Percentiles rank a stretch among this genome's conserved stretches.
phyloP scores from a whole-genome alignment of 2,888 invertebrate species.

The Theretra japonica region DNA sequence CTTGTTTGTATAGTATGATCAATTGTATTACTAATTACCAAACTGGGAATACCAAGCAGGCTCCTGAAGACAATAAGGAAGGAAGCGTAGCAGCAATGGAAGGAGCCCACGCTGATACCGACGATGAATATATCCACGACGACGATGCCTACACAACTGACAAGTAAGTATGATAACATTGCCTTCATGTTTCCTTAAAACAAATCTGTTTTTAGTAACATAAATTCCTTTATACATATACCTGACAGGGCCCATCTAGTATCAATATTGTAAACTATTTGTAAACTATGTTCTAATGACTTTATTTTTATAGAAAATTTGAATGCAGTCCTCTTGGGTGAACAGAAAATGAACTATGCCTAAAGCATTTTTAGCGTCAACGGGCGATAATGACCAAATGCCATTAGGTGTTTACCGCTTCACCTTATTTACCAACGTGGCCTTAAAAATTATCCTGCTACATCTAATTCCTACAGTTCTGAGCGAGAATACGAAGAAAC shows the following conservation, averaged over 20 bases:
- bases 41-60: conserved; percentile 49
- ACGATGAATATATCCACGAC: conserved; percentile 88
- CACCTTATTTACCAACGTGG: too few species aligned
- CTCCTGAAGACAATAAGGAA: conserved; percentile 71
- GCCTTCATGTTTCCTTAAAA: background rate
- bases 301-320: background rate
- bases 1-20: too few species aligned
- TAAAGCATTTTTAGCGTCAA: too few species aligned
- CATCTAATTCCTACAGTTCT: conserved; percentile 73
- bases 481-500: conserved; percentile 88
- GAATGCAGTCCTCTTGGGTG: too few species aligned
- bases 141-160: conserved; percentile 88
- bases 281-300: too few species aligned
- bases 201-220: too few species aligned
- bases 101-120: conserved; percentile 86
- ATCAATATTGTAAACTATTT: too few species aligned
- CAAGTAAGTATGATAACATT: conserved; percentile 73
- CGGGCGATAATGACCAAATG: background rate
- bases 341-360: too few species aligned
- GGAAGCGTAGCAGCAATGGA: conserved; percentile 68
- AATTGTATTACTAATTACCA: background rate
- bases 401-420: too few species aligned
- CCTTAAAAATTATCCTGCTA: too few species aligned
- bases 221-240: too few species aligned
- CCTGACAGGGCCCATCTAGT: too few species aligned